A percentile compares a stretch with the other conserved stretches of the same genome.
These are phyloP conservation scores for Camponotus fellah DNA, from an alignment of 2,888 invertebrate genomes.

Conservation along the genomic window DNA sequence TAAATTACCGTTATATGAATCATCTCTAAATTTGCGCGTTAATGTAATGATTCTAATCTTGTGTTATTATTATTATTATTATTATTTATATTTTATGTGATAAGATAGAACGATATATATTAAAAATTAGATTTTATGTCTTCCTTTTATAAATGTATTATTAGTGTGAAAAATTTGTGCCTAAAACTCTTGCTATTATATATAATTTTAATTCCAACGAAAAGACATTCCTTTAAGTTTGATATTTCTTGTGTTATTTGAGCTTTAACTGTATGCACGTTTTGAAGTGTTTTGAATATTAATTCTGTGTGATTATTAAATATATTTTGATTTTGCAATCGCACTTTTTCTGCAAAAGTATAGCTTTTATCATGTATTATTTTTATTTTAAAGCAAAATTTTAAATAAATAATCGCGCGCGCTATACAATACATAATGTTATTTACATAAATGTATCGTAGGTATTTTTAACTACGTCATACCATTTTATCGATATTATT, in stretches of 20 bases:
- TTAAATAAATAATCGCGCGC: not conserved
- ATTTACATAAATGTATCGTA: conserved; percentile 8
- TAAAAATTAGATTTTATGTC: not conserved
- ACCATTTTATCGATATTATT: conserved; percentile 27
- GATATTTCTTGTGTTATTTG: conserved; percentile 23
- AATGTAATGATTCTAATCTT: conserved; percentile 16
- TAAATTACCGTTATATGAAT: not conserved
- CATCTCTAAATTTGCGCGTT: not conserved
- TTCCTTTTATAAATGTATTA: conserved; percentile 12
- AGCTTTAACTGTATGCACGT: conserved; percentile 36
- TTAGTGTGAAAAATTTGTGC: not conserved
- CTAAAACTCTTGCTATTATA: not conserved
- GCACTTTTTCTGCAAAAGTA: conserved; percentile 42
- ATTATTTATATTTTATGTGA: not conserved
- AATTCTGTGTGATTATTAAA: conserved; percentile 44
- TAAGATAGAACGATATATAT: not conserved
- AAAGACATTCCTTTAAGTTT: conserved; percentile 34
- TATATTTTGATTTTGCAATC: conserved; percentile 25
- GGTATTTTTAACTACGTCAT: conserved; percentile 1
- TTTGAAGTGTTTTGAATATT: conserved; percentile 31
- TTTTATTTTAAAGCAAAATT: conserved; percentile 32
- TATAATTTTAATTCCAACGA: conserved; percentile 5
- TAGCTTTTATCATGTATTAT: conserved; percentile 20
- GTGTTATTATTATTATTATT: not conserved
- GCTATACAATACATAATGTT: conserved; percentile 9